Evolutionary conservation across 1,140 invertebrate genomes (phyloP), one percentile per base, ranked within the genome.

Genomic region (Musca vetustissima): DNA sequence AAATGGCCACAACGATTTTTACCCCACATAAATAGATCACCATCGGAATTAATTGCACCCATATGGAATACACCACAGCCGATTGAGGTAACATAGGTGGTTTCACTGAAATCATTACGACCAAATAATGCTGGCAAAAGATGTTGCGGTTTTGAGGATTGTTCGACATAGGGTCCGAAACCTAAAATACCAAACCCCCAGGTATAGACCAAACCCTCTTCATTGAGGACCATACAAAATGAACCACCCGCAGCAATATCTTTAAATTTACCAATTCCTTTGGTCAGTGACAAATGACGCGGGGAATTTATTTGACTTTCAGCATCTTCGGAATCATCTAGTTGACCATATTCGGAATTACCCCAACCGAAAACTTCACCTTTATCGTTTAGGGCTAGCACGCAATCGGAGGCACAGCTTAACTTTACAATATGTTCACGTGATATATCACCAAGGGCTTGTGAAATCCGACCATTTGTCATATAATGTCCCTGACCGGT

Each of bases 341-440:
- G 83, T 81, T 98, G 96, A 2, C 89, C 89, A 79, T 98, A 98
- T 84, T 99, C 97, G 1, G 92, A 92, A 81, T 97, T 98, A 21
- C 97, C 97, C 96, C 97, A 99, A 0, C 96, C 96, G 86, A 98
- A 98, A 1, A 98, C 86, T 75, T 97, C 93, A 19, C 96, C 96
- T 79, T 91, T 90, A 73, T 96, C 95, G 84, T 90, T 96, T 21
- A 98, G 83, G 24, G 96, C 97, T 57, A 99, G 81, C 28, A 95
- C 91, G 85, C 93, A 96, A 83, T 98, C 96, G 8, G 89, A 93
- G 52, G 88, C 84, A 64, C 90, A 92, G 0, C 93, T 87, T 0
- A 98, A 73, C 82, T 95, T 91, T 19, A 91, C 84, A 70, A 98
- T 95, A 70, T 87, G 91, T 83, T 96, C 93, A 55, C 86, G 87